Evolutionary conservation across 2,113 vertebrate species (phyloP), one percentile per base, ranked within the genome.

Genomic region (Orientallactaga bullata): DNA sequence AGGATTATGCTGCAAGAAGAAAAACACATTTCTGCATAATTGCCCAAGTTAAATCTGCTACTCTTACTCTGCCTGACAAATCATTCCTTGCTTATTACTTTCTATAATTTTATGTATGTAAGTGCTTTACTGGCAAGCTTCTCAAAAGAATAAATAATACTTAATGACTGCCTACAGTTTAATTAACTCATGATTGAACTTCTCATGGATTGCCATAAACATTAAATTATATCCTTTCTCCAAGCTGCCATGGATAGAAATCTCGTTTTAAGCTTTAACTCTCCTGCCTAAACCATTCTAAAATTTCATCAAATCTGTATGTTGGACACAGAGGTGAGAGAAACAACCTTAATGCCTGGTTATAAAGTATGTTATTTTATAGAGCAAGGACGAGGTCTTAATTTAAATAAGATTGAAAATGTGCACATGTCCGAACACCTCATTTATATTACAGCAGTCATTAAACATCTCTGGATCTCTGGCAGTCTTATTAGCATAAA

Each of bases 141-240:
- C 93, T 95, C 42, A 51, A 95, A 97, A 88, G 76, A 92, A 97
- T 95, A 98, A 98, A 97, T 97, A 98, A 97, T 76, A 97, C 89
- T 97, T 97, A 96, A 97, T 97, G 96, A 95, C 94, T 98, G 97
- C 92, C 96, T 97, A 91, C 92, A 97, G 88, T 97, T 98, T 98
- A 97, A 98, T 98, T 97, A 97, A 98, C 97, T 98, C 87, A 95
- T 97, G 96, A 96, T 88, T 97, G 97, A 97, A 97, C 97, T 97
- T 97, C 83, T 94, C 92, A 92, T 93, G 95, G 95, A 94, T 63
- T 95, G 95, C 97, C 93, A 68, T 13, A 89, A 98, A 97, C 97
- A 97, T 79, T 28, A 87, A 92, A 95, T 96, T 97, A 95, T 60
- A 92, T 65, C 92, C 76, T 91, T 93, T 77, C 84, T 93, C 90